phyloP scores from a whole-genome alignment of 2,113 vertebrate genomes.

The Scolopax mira region DNA sequence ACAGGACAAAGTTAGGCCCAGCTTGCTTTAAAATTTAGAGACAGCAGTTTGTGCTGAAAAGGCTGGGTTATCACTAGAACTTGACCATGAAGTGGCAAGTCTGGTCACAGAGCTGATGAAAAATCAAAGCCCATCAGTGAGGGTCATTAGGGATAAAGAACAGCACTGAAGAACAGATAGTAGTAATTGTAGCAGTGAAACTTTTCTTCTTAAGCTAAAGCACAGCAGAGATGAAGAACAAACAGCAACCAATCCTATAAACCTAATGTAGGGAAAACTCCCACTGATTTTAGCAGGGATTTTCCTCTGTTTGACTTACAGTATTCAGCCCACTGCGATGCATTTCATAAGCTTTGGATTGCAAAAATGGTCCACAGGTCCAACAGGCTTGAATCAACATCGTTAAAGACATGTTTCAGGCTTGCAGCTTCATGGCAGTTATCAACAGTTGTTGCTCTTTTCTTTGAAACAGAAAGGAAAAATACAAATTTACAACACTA shows the following conservation, averaged over 20 bases:
- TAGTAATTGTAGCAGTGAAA: background rate
- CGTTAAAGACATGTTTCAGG: background rate
- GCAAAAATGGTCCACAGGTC: background rate
- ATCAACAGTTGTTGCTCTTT: background rate
- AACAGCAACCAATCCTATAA: background rate
- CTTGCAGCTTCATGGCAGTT: background rate
- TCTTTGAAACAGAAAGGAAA: constrained; percentile 24
- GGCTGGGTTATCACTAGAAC: background rate
- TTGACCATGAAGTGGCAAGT: accelerated
- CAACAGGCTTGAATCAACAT: background rate
- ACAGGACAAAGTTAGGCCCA: background rate
- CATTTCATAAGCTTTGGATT: background rate
- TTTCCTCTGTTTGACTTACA: background rate
- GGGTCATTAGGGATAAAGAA: background rate
- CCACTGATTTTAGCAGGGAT: background rate
- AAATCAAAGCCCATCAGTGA: background rate
- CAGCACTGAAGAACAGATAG: background rate
- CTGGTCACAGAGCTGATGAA: background rate
- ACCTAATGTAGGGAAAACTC: background rate
- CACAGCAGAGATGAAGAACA: background rate
- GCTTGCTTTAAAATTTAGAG: background rate
- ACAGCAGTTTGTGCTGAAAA: background rate
- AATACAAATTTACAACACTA: constrained; percentile 1
- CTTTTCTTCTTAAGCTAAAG: background rate
- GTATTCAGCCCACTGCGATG: background rate